A percentile compares a stretch with the other conserved stretches of the same genome.
Conservation (phyloP, 2,888 invertebrate genomes). For the Abscondita cerata region DNA sequence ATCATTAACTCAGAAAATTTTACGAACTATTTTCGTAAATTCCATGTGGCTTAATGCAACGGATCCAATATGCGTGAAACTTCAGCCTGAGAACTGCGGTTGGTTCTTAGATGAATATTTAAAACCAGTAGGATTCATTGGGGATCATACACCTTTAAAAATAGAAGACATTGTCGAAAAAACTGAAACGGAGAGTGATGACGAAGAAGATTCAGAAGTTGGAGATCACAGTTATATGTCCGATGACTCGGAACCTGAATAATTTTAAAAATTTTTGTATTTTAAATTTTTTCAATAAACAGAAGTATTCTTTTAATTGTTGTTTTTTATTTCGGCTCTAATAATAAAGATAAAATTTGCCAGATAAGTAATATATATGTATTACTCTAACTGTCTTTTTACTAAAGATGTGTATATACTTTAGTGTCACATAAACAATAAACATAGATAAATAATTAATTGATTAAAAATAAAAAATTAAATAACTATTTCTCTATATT, state of each 20-base stretch:
- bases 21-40: constrained; percentile 44
- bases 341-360: no score
- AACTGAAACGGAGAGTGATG: neutral
- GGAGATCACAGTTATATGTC: no score
- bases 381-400: no score
- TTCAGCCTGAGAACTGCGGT: constrained; percentile 13
- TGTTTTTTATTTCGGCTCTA: no score
- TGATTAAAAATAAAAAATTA: neutral
- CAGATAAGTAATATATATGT: no score
- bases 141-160: neutral
- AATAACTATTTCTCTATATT: neutral
- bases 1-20: constrained; percentile 43
- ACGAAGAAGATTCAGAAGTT: neutral
- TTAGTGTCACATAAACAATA: no score
- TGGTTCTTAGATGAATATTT: neutral
- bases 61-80: constrained; percentile 38
- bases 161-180: neutral
- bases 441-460: neutral
- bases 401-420: no score
- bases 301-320: no score
- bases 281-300: no score
- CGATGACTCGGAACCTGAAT: no score
- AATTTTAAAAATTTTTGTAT: no score
- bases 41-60: constrained; percentile 47
- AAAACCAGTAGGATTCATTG: constrained; percentile 4